Base-by-base conservation (phyloP, 2,113 vertebrate genomes). In the Galbula dea region DNA sequence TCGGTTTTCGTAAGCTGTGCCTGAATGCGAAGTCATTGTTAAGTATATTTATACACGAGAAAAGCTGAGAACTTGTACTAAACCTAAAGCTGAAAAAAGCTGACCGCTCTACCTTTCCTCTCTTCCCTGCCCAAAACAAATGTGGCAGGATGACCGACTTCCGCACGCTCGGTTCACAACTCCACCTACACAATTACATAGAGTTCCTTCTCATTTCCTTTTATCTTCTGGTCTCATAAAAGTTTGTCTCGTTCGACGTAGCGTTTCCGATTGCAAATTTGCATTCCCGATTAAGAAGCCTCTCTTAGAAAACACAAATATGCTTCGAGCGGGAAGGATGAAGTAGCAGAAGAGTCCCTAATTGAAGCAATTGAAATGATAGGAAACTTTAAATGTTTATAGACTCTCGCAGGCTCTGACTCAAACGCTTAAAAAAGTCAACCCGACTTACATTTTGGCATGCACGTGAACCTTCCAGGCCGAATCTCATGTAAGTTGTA, bases 381-480 rank as follows among this genome's bases (percentile, higher is more conserved):
- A 79, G 15, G 20, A 22, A 62, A 15, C 4, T 27, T 52, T 46
- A n/a, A n/a, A 51, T 24, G 9, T 34, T 59, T 20, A 6, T 36
- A n/a, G n/a, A 26, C 51, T 24, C 29, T 41, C 51, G 16, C 12
- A 66, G 22, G 30, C 11, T 75, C 57, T 61, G 37, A 27, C 30
- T 48, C 51, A 5, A 36, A 12, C n/a, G 34, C 34, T 71, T 34
- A 62, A 65, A 20, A n/a, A 66, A 52, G 34, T 52, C 27, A 13
- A 37, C 7, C 3, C 30, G 15, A 41, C 5, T 81, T 85, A 14
- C 45, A 4, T 2, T 62, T 74, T 21, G 4, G 46, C 11, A 21
- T 6, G 17, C 0, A 4, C 1, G 2, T 12, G 9, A 51, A 20
- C 41, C 3, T 22, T 54, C 9, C 3, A 67, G 21, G 37, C 26